These are phyloP conservation scores for Candoia aspera DNA, from an alignment of 2,113 vertebrate genomes.

Conservation along the genomic window DNA sequence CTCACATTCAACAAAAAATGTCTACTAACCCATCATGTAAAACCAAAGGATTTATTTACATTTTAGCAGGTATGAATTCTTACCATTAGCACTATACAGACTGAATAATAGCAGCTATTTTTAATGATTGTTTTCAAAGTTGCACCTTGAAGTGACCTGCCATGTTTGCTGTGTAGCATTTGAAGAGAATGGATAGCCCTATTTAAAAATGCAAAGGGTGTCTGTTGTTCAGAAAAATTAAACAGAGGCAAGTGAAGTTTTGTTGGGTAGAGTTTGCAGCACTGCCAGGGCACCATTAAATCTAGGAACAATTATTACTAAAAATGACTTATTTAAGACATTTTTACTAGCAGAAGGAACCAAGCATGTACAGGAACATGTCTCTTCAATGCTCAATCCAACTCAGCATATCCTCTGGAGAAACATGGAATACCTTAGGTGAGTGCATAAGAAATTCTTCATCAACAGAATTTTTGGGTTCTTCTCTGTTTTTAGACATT, in stretches of 20 bases:
- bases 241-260: background rate
- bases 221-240: background rate
- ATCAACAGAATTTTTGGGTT: background rate
- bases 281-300: background rate
- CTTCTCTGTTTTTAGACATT: background rate
- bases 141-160: background rate
- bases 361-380: background rate
- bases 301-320: background rate
- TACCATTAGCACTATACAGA: background rate
- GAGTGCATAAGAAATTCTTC: background rate
- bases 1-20: background rate
- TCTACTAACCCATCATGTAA: background rate
- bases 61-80: background rate
- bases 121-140: background rate
- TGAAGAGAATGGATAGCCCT: background rate
- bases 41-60: background rate
- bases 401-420: background rate
- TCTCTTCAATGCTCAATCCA: background rate
- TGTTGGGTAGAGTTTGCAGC: background rate
- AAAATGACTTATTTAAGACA: background rate
- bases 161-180: background rate
- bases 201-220: too few relatives aligned
- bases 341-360: background rate
- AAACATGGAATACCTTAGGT: conserved; percentile 3
- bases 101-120: background rate